Conservation (phyloP, 2,888 invertebrate genomes). For the Allolobophora icterica region DNA sequence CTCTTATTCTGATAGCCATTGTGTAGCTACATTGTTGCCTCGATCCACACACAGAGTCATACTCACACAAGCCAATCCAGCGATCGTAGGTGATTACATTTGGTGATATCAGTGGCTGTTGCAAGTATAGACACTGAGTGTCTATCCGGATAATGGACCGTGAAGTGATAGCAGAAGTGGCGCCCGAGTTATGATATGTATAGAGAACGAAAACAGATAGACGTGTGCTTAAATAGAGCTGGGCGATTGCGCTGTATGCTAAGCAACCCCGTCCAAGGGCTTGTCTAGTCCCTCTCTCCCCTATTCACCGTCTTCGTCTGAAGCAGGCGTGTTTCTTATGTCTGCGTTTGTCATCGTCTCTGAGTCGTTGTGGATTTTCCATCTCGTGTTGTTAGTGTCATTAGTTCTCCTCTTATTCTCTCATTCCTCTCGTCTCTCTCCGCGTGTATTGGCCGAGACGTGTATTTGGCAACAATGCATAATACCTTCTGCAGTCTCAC, state of each 20-base stretch:
- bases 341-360: background rate
- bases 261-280: background rate
- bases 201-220: background rate
- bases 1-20: background rate
- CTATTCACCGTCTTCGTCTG: background rate
- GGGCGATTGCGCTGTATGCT: background rate
- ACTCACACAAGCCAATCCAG: background rate
- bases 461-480: background rate
- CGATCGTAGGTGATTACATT: background rate
- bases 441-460: background rate
- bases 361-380: background rate
- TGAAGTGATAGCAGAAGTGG: constrained; percentile 11
- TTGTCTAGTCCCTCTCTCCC: background rate
- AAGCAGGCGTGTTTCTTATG: background rate
- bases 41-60: too few relatives aligned
- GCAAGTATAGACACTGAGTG: background rate
- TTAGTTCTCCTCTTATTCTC: background rate
- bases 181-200: background rate
- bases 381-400: constrained; percentile 8
- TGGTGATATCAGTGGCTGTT: background rate
- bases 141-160: background rate
- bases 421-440: background rate
- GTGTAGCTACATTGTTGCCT: background rate
- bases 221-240: background rate
- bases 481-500: background rate